Base-by-base conservation (phyloP, 2,113 vertebrate species). In the Rhea americana region DNA sequence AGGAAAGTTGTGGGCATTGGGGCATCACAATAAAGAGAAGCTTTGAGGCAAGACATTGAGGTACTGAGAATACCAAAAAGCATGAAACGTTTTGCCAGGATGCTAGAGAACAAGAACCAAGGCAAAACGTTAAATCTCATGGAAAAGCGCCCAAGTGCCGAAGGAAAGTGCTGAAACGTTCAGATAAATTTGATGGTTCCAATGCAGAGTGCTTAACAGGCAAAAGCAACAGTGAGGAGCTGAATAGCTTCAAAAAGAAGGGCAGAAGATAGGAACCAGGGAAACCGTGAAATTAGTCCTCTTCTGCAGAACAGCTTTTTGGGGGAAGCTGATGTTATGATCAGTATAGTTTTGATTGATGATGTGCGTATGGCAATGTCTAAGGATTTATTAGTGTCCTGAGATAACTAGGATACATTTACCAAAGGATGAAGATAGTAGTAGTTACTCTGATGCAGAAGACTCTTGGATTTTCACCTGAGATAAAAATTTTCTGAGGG, bases 1-100 rank as follows among this genome's bases (percentile, higher is more conserved):
- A 45, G 89, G 37, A 47, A 83, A 74, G 22, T 24, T 9, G 53
- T 84, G 68, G 32, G 53, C 73, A 65, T 1, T 56, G 86, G 80
- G 88, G 65, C 68, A 74, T 65, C 3, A 2, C 83, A 90, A 82
- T 56, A 50, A 86, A 87, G 55, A 63, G 53, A 41, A 59, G 88
- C 81, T 96, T 89, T 87, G 78, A 90, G 75, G 81, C 61, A 66
- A 87, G 61, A 80, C 58, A 68, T 28, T 75, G 65, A 81, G 83
- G 55, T 17, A 37, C 55, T 82, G 63, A 88, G 61, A 32, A 88
- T 67, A 90, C 71, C 56, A 63, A 47, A 91, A 76, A 85, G 59
- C 55, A 66, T 37, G 70, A 92, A 81, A 63, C 0, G 0, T 66
- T 92, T 63, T 93, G 86, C 87, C 85, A 92, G 61, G 90, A 39